Evolutionary conservation across 2,113 vertebrate species (phyloP), one percentile per base, ranked within the genome.

Genomic region (Hyaena hyaena): DNA sequence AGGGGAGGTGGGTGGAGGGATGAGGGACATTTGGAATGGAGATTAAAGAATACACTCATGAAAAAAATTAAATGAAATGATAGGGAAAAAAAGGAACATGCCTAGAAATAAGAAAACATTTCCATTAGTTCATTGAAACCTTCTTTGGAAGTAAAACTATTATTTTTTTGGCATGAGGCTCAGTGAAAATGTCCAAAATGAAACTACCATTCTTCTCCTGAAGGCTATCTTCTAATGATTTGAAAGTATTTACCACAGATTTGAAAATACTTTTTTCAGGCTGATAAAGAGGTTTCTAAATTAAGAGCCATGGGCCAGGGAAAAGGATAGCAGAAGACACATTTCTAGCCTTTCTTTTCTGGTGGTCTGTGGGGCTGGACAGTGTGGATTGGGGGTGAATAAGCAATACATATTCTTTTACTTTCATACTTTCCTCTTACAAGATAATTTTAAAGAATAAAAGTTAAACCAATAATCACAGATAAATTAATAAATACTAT

Each of bases 371-470:
- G 5, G 50, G 50, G 23, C 12, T 5, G 28, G 65, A 61, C 10
- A 83, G 45, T 23, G 2, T 15, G 31, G 26, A 12, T 3, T 8
- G 23, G 12, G 9, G 48, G 33, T 79, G 31, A 65, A 71, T 80
- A 55, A 88, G 35, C 83, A 92, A 24, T 17, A 15, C 11, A n/a
- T 92, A 53, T 84, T 92, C 43, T 74, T 90, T 93, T 71, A 79
- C 31, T 79, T 91, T 92, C 55, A 21, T 79, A 80, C 35, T 85
- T 92, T 63, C 15, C 31, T 48, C 43, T 53, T 88, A 79, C 89
- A 88, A 69, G 23, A 24, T 95, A 6, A 16, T 84, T 92, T 91
- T 80, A 85, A 94, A 92, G 45, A 31, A 66, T 66, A 88, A 84
- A 87, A 91, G 31, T 16, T 35, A 92, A 84, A 74, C 66, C 33